phyloP scores from a whole-genome alignment of 2,797 vertebrate genomes.

The Crax fasciolata region DNA sequence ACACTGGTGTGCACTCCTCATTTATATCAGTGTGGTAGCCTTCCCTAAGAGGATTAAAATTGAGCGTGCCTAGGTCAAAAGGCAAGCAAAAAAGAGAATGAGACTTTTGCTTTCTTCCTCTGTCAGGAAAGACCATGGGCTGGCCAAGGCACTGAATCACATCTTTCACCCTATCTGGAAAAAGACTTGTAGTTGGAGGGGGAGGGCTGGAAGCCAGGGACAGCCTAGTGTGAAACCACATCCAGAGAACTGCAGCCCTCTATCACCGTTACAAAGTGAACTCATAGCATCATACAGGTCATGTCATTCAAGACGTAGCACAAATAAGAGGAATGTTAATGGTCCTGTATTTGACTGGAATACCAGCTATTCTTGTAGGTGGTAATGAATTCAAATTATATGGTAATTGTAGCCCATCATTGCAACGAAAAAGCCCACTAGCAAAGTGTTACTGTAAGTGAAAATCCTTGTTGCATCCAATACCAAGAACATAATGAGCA shows the following conservation, averaged over 20 bases:
- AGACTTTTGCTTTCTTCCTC: neutral
- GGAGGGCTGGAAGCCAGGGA: neutral
- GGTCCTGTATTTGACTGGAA: neutral
- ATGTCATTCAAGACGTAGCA: neutral
- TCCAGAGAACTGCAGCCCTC: neutral
- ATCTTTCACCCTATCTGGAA: neutral
- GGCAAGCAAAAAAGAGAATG: neutral
- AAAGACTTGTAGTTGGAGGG: neutral
- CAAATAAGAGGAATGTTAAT: neutral
- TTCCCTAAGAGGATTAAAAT: neutral
- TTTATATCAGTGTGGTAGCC: neutral
- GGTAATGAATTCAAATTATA: neutral
- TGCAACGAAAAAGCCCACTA: neutral
- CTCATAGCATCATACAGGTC: neutral
- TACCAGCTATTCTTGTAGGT: neutral
- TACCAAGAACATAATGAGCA: neutral
- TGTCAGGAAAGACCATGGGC: neutral
- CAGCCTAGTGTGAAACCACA: neutral
- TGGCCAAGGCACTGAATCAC: neutral
- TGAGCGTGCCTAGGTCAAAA: neutral
- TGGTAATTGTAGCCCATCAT: neutral
- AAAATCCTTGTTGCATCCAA: neutral
- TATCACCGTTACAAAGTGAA: neutral
- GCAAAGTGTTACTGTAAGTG: neutral
- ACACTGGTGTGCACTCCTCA: neutral